phyloP scores from a whole-genome alignment of 2,113 vertebrate species.

The Azemiops feae region DNA sequence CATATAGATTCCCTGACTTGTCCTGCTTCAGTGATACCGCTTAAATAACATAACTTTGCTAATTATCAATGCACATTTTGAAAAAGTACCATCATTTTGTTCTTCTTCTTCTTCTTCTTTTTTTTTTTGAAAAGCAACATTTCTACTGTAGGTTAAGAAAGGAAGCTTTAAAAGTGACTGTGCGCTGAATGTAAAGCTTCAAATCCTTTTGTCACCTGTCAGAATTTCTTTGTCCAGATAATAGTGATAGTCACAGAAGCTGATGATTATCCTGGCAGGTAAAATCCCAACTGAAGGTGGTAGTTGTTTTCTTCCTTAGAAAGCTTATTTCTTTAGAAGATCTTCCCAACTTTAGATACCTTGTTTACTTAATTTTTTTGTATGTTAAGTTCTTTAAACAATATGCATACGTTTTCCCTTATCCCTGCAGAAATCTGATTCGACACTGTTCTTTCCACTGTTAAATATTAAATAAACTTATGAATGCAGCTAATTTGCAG shows the following conservation, averaged over 20 bases:
- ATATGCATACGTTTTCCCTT: slow-evolving; percentile 50
- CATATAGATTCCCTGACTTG: slow-evolving; percentile 66
- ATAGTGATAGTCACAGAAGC: slow-evolving; percentile 57
- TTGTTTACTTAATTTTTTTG: slow-evolving; percentile 52
- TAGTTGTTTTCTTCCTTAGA: slow-evolving; percentile 57
- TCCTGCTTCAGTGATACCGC: slow-evolving; percentile 55
- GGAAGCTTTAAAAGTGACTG: slow-evolving; percentile 32
- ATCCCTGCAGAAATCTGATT: slow-evolving; percentile 37
- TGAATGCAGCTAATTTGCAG: slow-evolving; percentile 60
- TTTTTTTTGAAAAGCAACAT: slow-evolving; percentile 2
- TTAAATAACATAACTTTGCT: slow-evolving; percentile 43
- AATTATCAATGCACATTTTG: slow-evolving; percentile 37
- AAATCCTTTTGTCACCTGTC: slow-evolving; percentile 29
- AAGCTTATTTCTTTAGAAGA: slow-evolving; percentile 64
- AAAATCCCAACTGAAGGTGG: slow-evolving; percentile 45
- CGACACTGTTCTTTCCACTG: slow-evolving; percentile 52
- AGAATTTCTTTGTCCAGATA: slow-evolving; percentile 62
- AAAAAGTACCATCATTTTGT: slow-evolving; percentile 42
- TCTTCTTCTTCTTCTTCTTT: slow-evolving; percentile 31
- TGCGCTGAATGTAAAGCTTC: slow-evolving; percentile 53
- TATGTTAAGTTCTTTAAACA: slow-evolving; percentile 55
- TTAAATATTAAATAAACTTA: slow-evolving; percentile 81
- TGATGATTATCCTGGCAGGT: slow-evolving; percentile 50
- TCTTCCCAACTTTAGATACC: slow-evolving; percentile 54
- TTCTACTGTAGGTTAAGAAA: slow-evolving; percentile 44